Base-by-base conservation (phyloP, 2,888 invertebrate genomes). In the Yponomeuta malinellus region DNA sequence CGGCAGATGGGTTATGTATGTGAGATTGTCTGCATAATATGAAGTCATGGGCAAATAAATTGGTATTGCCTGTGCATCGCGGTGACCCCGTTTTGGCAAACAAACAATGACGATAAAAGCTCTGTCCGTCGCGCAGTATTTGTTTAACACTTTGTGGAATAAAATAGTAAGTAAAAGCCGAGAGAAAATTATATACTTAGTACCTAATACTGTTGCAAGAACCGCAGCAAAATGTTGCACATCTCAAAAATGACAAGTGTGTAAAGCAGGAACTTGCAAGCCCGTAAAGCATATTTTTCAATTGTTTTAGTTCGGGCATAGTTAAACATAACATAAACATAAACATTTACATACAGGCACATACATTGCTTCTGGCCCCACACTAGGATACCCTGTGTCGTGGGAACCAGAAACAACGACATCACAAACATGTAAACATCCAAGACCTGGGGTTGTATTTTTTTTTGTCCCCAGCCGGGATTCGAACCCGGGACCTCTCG, bases 1-100 rank as follows among this genome's bases (percentile, higher is more conserved):
- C 52, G 52, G 52, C 52, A 59, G 52, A 59, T 59, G 52, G 52
- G 52, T 59, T 59, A 59, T 59, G 52, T 59, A 59, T 59, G 52
- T 59, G 52, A 59, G 52, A 59, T 59, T 59, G 52, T 59, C 52
- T 59, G 52, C 52, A 59, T 15, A 59, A 59, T 15, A 59, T 59
- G 52, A 15, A 59, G 52, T 59, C 52, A 59, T 59, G 52, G 52
- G 52, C 52, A 59, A 59, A 59, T 15, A 59, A 59, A 59, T 59
- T 59, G 52, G 52, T 59, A 59, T 59, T 59, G 52, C 52, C 52
- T 59, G 52, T 15, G 52, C 52, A 59, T 59, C 52, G 52, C 52
- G 52, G 52, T 59, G 52, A 59, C 52, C 52, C 52, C 52, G 52
- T 59, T 59, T 59, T 59, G 52, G 52, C 52, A 59, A 59, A 59